Conservation (phyloP, 2,797 vertebrate genomes). For the Micropoecilia bifurca region DNA sequence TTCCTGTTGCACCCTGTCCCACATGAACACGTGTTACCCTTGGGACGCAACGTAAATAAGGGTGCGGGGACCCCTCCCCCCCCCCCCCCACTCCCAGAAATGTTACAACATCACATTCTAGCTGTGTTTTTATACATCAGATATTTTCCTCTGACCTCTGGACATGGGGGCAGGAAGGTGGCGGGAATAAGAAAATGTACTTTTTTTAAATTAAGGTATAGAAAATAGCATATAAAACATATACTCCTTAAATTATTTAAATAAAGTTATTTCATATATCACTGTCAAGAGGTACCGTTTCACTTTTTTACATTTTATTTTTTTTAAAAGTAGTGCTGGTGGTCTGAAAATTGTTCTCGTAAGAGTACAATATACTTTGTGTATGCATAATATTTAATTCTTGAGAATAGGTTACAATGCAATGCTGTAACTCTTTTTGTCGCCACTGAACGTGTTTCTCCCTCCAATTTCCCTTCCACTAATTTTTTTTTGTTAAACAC, state of each 20-base stretch:
- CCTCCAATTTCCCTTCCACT: constrained; percentile 73
- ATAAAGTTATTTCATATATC: constrained; percentile 87
- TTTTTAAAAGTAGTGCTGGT: constrained; percentile 88
- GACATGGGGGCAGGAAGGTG: constrained; percentile 78
- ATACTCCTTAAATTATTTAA: constrained; percentile 89
- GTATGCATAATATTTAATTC: constrained; percentile 87
- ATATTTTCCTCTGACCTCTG: constrained; percentile 74
- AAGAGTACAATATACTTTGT: constrained; percentile 86
- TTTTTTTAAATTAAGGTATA: constrained; percentile 87
- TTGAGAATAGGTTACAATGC: constrained; percentile 87
- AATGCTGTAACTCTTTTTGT: constrained; percentile 84
- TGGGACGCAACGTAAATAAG: too few relatives aligned
- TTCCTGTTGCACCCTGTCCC: too few relatives aligned
- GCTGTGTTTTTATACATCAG: constrained; percentile 81
- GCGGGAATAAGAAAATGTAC: constrained; percentile 83
- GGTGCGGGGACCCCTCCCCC: constrained; percentile 84
- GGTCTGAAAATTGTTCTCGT: constrained; percentile 86
- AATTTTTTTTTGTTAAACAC: constrained; percentile 69
- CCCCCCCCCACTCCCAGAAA: constrained; percentile 76
- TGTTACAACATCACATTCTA: constrained; percentile 87
- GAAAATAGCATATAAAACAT: constrained; percentile 91
- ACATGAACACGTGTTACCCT: too few relatives aligned
- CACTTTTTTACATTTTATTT: constrained; percentile 81
- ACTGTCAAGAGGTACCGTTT: constrained; percentile 85
- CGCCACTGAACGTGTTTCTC: constrained; percentile 74